These are phyloP conservation scores for Odontamblyopus rebecca DNA, from an alignment of 2,797 vertebrate species.

Conservation along the genomic window DNA sequence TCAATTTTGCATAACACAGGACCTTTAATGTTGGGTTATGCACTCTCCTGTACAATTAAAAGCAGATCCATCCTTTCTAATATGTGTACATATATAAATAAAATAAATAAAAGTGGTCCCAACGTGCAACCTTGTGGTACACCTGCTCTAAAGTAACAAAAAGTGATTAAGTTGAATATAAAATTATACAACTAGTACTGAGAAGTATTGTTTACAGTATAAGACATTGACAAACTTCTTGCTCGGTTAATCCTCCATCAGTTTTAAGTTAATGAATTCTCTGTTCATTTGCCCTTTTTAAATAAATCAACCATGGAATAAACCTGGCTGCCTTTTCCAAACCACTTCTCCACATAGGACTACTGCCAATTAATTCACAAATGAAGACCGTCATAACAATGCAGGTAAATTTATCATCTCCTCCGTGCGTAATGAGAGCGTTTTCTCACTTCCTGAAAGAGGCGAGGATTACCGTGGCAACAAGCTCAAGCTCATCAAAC, in stretches of 20 bases:
- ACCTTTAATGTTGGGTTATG: no score
- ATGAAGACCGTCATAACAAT: conserved; percentile 23
- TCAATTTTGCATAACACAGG: no score
- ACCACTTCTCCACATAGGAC: neutral
- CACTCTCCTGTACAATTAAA: no score
- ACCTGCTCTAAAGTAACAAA: neutral
- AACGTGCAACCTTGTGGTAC: conserved; percentile 2
- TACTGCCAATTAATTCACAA: conserved; percentile 41
- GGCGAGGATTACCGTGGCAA: conserved; percentile 16
- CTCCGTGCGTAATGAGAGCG: conserved; percentile 10
- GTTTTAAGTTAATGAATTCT: conserved; percentile 37
- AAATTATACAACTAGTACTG: neutral
- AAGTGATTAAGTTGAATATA: neutral
- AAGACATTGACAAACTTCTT: conserved; percentile 2
- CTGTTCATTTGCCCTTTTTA: conserved; percentile 21
- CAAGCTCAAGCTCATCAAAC: conserved; percentile 15
- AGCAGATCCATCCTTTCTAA: neutral
- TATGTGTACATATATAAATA: neutral
- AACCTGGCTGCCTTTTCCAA: conserved; percentile 17
- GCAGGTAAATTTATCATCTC: conserved; percentile 7
- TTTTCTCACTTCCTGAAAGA: conserved; percentile 15
- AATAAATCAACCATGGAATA: conserved; percentile 33
- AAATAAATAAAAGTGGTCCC: neutral
- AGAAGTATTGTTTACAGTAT: neutral
- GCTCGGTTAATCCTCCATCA: conserved; percentile 26